Evolutionary conservation across 2,113 vertebrate genomes (phyloP).

Genomic region (Calyptommatus sinebrachiatus): DNA sequence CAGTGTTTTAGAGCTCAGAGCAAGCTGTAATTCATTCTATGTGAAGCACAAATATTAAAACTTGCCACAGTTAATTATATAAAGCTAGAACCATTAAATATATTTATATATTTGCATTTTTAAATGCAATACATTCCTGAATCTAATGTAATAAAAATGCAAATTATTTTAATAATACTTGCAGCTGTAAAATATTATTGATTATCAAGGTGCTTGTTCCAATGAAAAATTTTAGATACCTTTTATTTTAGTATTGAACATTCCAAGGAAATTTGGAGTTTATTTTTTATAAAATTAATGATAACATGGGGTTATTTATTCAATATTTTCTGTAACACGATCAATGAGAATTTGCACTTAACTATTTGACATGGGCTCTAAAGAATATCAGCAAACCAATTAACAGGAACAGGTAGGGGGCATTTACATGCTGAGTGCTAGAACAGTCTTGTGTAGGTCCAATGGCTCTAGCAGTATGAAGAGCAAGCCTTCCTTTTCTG

Average conservation of each 20-base stretch:
- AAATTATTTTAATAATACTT: neutral
- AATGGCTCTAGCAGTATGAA: no score
- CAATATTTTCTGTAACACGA: neutral
- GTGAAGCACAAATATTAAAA: neutral
- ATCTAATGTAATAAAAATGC: neutral
- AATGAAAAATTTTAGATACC: neutral
- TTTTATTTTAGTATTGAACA: slow-evolving; percentile 4
- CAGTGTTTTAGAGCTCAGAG: neutral
- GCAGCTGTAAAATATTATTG: neutral
- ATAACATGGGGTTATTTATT: neutral
- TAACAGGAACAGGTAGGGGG: no score
- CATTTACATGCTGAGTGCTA: no score
- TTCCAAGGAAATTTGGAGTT: neutral
- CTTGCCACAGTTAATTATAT: neutral
- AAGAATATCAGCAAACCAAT: no score
- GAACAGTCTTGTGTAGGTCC: no score
- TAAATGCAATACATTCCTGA: neutral
- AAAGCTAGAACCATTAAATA: neutral
- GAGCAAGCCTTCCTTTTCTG: no score
- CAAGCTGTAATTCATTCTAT: neutral
- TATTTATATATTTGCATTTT: slow-evolving; percentile 6
- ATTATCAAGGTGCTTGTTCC: neutral
- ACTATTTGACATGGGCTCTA: no score
- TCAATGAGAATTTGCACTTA: neutral
- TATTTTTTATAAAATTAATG: neutral